Conservation (phyloP, 2,888 invertebrate species). For the Pyralis farinalis region DNA sequence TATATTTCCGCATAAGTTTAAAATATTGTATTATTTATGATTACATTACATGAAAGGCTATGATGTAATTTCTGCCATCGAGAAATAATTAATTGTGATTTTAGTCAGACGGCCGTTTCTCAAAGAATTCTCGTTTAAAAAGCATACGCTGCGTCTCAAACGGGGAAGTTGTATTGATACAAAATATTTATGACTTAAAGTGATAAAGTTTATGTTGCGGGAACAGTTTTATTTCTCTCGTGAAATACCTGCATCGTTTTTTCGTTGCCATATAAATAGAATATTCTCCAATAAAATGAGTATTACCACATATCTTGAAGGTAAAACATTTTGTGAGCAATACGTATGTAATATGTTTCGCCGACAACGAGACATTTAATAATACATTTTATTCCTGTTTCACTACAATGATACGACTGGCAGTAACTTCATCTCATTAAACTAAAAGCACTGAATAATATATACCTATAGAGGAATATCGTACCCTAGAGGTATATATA, state of each 20-base stretch:
- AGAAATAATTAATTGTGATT: conserved; percentile 1
- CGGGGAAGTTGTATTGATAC: conserved; percentile 57
- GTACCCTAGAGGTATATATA: conserved; percentile 3
- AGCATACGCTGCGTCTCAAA: conserved; percentile 29
- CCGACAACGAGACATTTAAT: neutral
- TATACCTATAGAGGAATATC: conserved; percentile 3
- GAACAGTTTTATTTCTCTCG: conserved; percentile 67
- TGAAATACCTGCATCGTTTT: conserved; percentile 52
- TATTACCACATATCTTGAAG: conserved; percentile 22
- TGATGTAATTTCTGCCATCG: no score
- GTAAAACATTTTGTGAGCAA: conserved; percentile 4
- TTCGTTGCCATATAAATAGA: conserved; percentile 37
- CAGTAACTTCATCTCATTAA: conserved; percentile 10
- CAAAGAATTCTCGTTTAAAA: conserved; percentile 1
- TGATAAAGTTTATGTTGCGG: conserved; percentile 72
- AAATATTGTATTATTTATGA: no score
- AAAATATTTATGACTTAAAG: conserved; percentile 69
- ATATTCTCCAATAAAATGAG: conserved; percentile 45
- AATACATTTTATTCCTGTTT: neutral
- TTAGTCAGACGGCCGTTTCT: neutral
- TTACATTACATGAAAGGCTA: no score
- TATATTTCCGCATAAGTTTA: conserved; percentile 3
- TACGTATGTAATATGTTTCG: conserved; percentile 3
- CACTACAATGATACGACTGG: conserved; percentile 1
- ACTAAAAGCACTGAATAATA: conserved; percentile 11